Base-by-base conservation (phyloP, 2,113 vertebrate genomes). In the Tragulus kanchil region DNA sequence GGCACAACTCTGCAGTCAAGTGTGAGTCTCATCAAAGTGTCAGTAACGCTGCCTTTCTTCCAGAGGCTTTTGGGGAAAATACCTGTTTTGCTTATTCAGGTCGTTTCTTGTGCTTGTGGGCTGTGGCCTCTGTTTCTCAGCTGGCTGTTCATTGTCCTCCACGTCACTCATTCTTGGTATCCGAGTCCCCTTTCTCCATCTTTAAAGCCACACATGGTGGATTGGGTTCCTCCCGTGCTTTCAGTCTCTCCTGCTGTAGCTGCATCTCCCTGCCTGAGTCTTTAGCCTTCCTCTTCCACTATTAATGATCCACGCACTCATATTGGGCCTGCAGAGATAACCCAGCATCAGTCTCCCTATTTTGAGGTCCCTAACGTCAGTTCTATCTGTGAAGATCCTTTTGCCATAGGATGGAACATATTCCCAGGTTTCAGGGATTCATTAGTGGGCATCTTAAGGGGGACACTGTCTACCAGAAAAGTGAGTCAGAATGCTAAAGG, bases 221-320 rank as follows among this genome's bases (percentile, higher is more conserved):
- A 16, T 1, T 45, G 25, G 19, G 10, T 52, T 48, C 31, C 36
- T 8, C 42, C 28, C 59, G 1, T 19, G 19, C 12, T 69, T 48
- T 12, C 0, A 3, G 0, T 3, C n/a, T 42, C 26, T 8, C 52
- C 36, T 7, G 16, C n/a, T 15, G 48, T 16, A 12, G 0, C 48
- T n/a, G 7, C 42, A 3, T 28, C 6, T 84, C 6, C 78, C 42
- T 12, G 7, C 48, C 36, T 59, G 17, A 58, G 10, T 52, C 48
- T 54, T 26, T 45, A 3, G 36, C 52, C 26, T 13, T 36, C 52
- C 7, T 86, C 50, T 45, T 61, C 79, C 5, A 16, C 7, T 13
- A 89, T 69, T 25, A n/a, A 23, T 48, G 25, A 17, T 25, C 58
- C 17, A 10, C 16, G 15, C 8, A 16, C 6, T 28, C 17, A 14